Evolutionary conservation across 30 jellyfish, hydroid and myxozoan genomes (phyloP), one percentile per base, ranked within the genome.

Genomic region (Aurelia sp.): DNA sequence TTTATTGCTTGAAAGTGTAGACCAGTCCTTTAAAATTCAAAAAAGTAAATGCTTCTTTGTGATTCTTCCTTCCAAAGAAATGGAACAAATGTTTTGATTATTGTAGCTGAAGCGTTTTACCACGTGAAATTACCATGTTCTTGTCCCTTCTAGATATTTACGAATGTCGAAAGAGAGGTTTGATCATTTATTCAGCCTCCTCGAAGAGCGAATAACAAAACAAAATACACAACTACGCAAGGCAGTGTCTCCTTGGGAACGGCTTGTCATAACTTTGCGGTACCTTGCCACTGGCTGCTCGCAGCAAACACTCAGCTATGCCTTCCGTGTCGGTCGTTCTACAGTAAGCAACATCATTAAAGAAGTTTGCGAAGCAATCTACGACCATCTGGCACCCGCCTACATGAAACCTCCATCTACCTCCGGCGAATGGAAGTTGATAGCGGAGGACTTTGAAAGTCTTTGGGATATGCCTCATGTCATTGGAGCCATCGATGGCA

Each of bases 401-500:
- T 80, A 90, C 57, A 65, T 81, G 40, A 79, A 33, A 58, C 44
- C 97, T 59, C 93, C 97, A 0, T 3, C 90, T 11, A 77, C 75
- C 41, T 80, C 50, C 1, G 83, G n/a, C 2, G 94, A 80, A 81
- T 80, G 97, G 93, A 51, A 82, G 44, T 48, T 48, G 31, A 76
- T 75, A 13, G 33, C 76, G 40, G 72, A 82, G 12, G 88, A 74
- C 21, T 90, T 73, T 64, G 71, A 65, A 41, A 44, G 59, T 33
- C 74, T 78, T 9, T 90, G 95, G 91, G 53, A 85, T 51, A 72
- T 85, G 86, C 96, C 96, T 19, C 96, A 80, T 52, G 88, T 76
- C 52, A 84, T 90, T 81, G 95, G 97, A 76, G 96, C 88, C 22
- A 64, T 90, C 35, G 96, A 90, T 69, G 91, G 97, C 18, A 83